Evolutionary conservation across 2,113 vertebrate species (phyloP).

Genomic region (Thamnophis sirtalis): DNA sequence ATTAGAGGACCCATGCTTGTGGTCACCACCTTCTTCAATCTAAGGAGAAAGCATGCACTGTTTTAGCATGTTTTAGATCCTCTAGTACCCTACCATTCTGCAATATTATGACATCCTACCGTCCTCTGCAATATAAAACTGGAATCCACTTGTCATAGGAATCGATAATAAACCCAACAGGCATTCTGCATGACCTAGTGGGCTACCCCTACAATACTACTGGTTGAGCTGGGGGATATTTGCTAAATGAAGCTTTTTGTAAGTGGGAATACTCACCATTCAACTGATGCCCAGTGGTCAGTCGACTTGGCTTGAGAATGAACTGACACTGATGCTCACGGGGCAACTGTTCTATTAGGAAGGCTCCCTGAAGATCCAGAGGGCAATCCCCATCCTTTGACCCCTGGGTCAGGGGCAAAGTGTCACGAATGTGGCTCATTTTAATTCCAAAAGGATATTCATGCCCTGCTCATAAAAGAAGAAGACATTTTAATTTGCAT

Average conservation of each 20-base stretch:
- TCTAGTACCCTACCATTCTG: background rate
- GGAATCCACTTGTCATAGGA: background rate
- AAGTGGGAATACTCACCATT: conserved; percentile 67
- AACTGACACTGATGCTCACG: conserved; percentile 92
- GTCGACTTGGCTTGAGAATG: conserved; percentile 83
- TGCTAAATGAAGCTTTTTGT: background rate
- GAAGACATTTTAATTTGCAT: conserved; percentile 29
- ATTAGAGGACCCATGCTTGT: background rate
- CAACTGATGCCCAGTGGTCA: conserved; percentile 63
- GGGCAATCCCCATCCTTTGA: conserved; percentile 68
- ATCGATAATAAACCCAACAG: background rate
- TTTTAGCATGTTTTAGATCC: background rate
- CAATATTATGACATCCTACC: background rate
- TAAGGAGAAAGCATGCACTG: background rate
- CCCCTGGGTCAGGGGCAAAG: conserved; percentile 61
- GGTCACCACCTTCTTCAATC: background rate
- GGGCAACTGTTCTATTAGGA: conserved; percentile 82
- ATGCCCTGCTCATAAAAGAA: conserved; percentile 77
- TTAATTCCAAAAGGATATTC: conserved; percentile 94
- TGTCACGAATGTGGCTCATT: conserved; percentile 89
- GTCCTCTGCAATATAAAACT: too few relatives aligned
- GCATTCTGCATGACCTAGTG: background rate
- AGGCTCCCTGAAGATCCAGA: conserved; percentile 72
- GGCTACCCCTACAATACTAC: background rate
- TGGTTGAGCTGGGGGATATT: background rate